phyloP scores from a whole-genome alignment of 2,888 invertebrate species.

The Oscheius myriophilus region DNA sequence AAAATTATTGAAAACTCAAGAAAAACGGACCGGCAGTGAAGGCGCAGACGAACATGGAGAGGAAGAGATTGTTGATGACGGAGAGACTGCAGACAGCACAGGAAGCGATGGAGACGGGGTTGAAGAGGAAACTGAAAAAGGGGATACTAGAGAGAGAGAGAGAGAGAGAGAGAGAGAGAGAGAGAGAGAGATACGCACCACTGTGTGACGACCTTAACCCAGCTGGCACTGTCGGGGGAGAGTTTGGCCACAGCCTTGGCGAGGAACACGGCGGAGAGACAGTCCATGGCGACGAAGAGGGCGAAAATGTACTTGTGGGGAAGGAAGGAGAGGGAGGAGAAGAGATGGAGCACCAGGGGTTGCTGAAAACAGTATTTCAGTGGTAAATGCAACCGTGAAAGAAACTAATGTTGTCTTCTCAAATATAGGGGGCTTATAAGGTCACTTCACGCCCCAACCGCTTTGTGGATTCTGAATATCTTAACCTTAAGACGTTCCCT shows the following conservation, averaged over 20 bases:
- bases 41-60: conserved; percentile 39
- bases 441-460: too few relatives aligned
- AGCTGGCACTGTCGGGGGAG: not conserved
- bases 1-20: not conserved
- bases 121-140: conserved; percentile 64
- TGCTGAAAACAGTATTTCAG: not conserved
- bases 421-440: too few relatives aligned
- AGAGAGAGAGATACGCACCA: conserved; percentile 10
- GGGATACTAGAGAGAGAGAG: not conserved
- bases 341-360: conserved; percentile 18
- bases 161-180: not conserved
- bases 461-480: too few relatives aligned
- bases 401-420: too few relatives aligned
- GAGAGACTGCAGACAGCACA: conserved; percentile 59
- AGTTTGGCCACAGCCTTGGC: conserved; percentile 1
- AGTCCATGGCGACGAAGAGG: conserved; percentile 13
- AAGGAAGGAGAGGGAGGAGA: not conserved
- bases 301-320: not conserved
- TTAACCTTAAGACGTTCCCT: too few relatives aligned
- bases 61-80: conserved; percentile 51
- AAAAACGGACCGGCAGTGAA: conserved; percentile 34
- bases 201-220: conserved; percentile 5
- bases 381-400: too few relatives aligned
- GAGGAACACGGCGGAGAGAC: conserved; percentile 8
- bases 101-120: conserved; percentile 61